phyloP scores from a whole-genome alignment of 2,113 vertebrate genomes.

The Tenrec ecaudatus region DNA sequence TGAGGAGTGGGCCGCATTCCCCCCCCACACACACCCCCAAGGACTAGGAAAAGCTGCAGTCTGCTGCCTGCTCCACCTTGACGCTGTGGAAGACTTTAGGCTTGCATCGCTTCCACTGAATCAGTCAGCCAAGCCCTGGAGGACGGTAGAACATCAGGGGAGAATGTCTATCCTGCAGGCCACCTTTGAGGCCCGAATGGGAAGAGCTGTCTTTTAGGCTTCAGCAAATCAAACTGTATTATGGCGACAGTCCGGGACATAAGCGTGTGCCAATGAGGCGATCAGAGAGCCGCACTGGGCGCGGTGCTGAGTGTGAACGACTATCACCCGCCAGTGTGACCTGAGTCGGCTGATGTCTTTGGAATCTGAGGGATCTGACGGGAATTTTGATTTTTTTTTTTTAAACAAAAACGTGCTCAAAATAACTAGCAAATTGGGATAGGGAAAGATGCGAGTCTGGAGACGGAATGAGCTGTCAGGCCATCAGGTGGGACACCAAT shows the following conservation, averaged over 20 bases:
- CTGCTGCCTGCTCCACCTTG: background rate
- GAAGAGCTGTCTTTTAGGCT: background rate
- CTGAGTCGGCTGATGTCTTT: background rate
- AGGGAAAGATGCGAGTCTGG: background rate
- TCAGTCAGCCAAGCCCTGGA: background rate
- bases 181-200: background rate
- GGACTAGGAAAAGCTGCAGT: background rate
- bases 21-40: background rate
- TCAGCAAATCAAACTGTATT: background rate
- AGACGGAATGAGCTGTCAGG: background rate
- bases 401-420: constrained; percentile 36
- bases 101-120: background rate
- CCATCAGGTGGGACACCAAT: background rate
- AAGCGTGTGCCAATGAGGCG: background rate
- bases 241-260: background rate
- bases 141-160: background rate
- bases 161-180: background rate
- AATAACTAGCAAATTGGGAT: background rate
- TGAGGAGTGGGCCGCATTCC: background rate
- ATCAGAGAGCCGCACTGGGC: background rate
- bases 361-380: background rate
- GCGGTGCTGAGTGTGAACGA: background rate
- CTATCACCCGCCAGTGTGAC: background rate
- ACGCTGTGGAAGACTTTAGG: background rate
- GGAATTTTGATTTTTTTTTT: constrained; percentile 20